Evolutionary conservation across 2,797 vertebrate species (phyloP), one percentile per base, ranked within the genome.

Genomic region (Hyperoplus lanceolatus): DNA sequence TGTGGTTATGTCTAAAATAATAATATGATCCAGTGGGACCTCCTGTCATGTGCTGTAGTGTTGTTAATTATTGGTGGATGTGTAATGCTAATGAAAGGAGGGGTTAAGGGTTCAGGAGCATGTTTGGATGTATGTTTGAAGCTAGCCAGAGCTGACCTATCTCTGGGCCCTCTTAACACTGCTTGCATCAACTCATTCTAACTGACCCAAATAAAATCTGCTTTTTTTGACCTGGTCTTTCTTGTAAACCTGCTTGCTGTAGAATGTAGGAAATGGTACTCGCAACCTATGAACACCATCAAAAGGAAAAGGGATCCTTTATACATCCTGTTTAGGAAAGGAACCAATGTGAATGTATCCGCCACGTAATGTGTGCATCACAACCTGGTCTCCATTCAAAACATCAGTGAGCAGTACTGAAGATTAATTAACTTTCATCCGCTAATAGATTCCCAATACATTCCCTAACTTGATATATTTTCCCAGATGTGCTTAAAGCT

Each of bases 151-250:
- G 68, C 69, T 77, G 59, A 86, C 61, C 67, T 18, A 55, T 64
- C 50, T 64, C 18, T 73, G 39, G 36, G 54, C 69, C 49, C 80
- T 80, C 57, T 60, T 36, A 51, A 51, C 66, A 60, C 50, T 75
- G 80, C 81, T 90, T 90, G 77, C 88, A 75, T 81, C 57, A 74
- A 60, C 67, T 90, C 60, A 71, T 73, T 87, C 75, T 89, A 90
- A 89, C 65, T 77, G 75, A 88, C 77, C 73, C 80, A 50, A 92
- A 91, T 92, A 92, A 92, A 90, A 78, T 79, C 15, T 5, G 53
- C 55, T 61, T 80, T 87, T 84, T 84, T 84, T 72, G 54, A 81
- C 51, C 69, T 76, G 10, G 74, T 73, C 53, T 85, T 42, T 41
- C 7, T 45, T 50, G 36, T 81, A 6, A 42, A 46, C 1, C 6